These are phyloP conservation scores for Callimico goeldii DNA, from an alignment of 2,797 vertebrate genomes.

Conservation along the genomic window DNA sequence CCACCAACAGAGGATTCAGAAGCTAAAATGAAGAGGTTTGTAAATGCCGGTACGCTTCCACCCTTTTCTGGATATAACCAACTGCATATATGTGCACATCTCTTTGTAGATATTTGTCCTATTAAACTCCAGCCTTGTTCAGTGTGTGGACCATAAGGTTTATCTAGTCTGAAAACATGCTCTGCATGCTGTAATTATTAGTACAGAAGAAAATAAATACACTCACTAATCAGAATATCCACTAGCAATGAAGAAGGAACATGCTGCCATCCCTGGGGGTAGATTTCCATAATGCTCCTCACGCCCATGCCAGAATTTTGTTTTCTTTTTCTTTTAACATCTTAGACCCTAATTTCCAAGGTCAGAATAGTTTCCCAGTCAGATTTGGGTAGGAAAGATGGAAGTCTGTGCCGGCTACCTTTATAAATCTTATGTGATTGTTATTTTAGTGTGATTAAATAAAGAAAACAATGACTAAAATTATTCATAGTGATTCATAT, in stretches of 20 bases:
- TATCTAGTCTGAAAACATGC: slow-evolving; percentile 11
- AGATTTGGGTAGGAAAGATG: not conserved
- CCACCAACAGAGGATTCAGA: not conserved
- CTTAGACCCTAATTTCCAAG: not conserved
- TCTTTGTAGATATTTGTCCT: not conserved
- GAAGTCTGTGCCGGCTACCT: not conserved
- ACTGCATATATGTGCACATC: not conserved
- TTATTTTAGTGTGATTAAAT: slow-evolving; percentile 1
- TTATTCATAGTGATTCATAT: not conserved
- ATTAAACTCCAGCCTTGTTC: not conserved
- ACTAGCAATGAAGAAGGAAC: not conserved
- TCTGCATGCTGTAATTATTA: not conserved
- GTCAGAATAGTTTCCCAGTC: not conserved
- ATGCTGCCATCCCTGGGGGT: not conserved
- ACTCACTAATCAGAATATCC: not conserved
- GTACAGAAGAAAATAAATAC: not conserved
- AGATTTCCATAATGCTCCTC: not conserved
- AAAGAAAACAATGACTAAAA: not conserved
- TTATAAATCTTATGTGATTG: not conserved
- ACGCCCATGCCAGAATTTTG: not conserved
- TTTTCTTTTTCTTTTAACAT: not conserved
- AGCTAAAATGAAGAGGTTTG: slow-evolving; percentile 50
- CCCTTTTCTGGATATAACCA: not conserved
- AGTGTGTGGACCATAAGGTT: not conserved
- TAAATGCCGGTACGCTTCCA: not conserved